A percentile compares a stretch with the other conserved stretches of the same genome.
These are phyloP conservation scores for Poeciliopsis turrubarensis DNA, from an alignment of 2,113 vertebrate genomes.

Conservation along the genomic window DNA sequence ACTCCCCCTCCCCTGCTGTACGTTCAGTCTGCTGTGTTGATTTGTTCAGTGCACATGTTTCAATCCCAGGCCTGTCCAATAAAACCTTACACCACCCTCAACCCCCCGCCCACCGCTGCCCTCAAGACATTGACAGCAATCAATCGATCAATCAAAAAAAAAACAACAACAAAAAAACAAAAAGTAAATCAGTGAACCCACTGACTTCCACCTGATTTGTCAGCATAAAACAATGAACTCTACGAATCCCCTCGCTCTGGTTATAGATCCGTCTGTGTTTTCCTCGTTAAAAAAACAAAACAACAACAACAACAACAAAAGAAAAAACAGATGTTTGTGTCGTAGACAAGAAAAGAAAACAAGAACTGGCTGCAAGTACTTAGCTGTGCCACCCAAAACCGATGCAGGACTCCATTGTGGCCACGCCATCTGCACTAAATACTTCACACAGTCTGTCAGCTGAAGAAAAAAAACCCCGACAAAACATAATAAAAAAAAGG, in stretches of 20 bases:
- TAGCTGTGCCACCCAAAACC: neutral
- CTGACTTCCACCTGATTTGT: constrained; percentile 22
- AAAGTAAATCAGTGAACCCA: neutral
- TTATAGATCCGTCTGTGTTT: neutral
- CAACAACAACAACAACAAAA: too few relatives aligned
- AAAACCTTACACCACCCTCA: constrained; percentile 11
- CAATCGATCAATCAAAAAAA: too few relatives aligned
- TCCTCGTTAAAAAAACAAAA: neutral
- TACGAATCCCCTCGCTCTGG: neutral
- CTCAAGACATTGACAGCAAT: constrained; percentile 1
- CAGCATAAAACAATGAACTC: constrained; percentile 14
- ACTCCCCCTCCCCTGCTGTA: constrained; percentile 19
- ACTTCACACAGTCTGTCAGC: neutral
- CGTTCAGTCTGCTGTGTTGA: constrained; percentile 39
- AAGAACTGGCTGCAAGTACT: neutral
- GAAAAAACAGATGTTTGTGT: neutral
- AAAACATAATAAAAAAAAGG: neutral
- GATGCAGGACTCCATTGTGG: neutral
- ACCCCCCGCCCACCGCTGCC: neutral
- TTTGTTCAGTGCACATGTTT: constrained; percentile 2
- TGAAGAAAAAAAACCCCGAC: too few relatives aligned
- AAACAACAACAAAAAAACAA: too few relatives aligned
- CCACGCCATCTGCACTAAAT: neutral
- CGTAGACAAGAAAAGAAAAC: neutral
- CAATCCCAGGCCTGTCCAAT: constrained; percentile 22